Conservation (phyloP, 2,797 vertebrate species). For the Cottoperca gobio region DNA sequence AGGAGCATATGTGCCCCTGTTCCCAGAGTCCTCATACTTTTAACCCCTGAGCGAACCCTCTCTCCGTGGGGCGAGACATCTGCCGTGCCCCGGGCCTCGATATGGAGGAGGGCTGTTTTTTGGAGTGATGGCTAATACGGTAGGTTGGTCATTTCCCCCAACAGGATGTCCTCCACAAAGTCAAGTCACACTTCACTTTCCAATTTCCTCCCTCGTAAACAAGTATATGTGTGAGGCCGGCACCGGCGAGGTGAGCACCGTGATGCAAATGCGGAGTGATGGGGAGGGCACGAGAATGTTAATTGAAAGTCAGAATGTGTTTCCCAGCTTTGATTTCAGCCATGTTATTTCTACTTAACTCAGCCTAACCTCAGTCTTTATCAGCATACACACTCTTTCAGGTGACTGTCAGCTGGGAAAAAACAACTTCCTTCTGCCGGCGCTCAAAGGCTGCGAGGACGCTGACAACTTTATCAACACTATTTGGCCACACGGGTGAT, state of each 20-base stretch:
- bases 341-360: conserved; percentile 38
- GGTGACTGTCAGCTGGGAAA: conserved; percentile 19
- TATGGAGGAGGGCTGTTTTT: neutral
- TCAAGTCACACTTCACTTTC: conserved; percentile 58
- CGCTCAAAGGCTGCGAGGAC: neutral
- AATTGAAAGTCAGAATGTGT: conserved; percentile 66
- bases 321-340: conserved; percentile 47
- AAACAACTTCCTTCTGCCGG: neutral
- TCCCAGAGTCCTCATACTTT: conserved; percentile 18
- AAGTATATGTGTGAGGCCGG: conserved; percentile 9
- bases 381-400: conserved; percentile 9
- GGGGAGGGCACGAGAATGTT: conserved; percentile 50
- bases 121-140: conserved; percentile 39
- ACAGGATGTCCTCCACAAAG: conserved; percentile 62
- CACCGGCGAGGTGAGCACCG: conserved; percentile 21
- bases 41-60: conserved; percentile 33
- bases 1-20: conserved; percentile 45
- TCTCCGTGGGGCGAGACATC: conserved; percentile 53
- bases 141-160: conserved; percentile 41
- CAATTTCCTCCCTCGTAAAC: conserved; percentile 55
- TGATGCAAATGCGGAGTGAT: conserved; percentile 61
- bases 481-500: neutral
- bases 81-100: conserved; percentile 41
- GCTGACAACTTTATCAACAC: neutral
- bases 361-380: conserved; percentile 11